Conservation (phyloP, 2,113 vertebrate genomes). For the Galemys pyrenaicus region DNA sequence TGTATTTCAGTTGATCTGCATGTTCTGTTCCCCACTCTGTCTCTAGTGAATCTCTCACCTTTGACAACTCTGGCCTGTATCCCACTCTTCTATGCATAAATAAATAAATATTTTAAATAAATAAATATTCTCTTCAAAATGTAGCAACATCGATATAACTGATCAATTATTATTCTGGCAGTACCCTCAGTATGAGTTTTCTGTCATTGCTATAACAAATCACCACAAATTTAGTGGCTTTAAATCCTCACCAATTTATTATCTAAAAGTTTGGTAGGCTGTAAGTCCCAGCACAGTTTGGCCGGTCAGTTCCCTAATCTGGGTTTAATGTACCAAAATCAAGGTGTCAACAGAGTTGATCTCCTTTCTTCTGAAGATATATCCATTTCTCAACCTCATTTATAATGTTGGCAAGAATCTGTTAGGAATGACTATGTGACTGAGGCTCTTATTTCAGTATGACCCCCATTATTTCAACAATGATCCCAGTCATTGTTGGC, state of each 20-base stretch:
- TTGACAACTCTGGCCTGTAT: no score
- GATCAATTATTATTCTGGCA: not conserved
- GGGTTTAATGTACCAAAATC: not conserved
- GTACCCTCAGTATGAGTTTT: not conserved
- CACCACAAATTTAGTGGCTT: not conserved
- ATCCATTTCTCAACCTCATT: not conserved
- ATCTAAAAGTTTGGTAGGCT: not conserved
- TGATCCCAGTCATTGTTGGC: not conserved
- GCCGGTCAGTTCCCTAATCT: not conserved
- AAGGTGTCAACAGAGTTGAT: not conserved
- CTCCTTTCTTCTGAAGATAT: not conserved
- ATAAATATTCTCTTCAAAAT: not conserved
- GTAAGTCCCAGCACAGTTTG: not conserved
- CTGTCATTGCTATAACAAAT: not conserved
- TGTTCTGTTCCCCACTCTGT: no score
- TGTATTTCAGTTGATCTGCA: no score
- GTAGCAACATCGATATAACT: not conserved
- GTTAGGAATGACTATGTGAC: not conserved
- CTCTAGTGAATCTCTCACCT: no score
- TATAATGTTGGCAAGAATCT: constrained; percentile 19
- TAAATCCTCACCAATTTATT: not conserved
- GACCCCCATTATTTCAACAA: no score
- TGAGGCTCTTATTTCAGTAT: no score
- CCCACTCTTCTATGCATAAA: no score
- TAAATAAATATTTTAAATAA: no score